phyloP scores from a whole-genome alignment of 2,888 invertebrate species.

The Lampropteryx suffumata region DNA sequence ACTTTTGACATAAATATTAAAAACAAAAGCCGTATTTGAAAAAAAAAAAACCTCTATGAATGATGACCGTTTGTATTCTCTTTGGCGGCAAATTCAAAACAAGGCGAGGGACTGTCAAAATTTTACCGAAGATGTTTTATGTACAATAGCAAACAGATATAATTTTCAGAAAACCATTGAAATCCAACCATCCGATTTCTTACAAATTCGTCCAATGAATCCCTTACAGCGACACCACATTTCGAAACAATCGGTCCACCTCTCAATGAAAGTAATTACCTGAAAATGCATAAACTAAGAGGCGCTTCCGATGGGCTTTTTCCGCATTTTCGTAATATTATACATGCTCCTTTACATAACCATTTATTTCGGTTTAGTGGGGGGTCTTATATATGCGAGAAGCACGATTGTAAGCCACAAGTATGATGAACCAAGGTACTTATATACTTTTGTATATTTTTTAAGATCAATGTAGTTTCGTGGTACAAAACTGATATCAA shows the following conservation, averaged over 20 bases:
- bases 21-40: no score
- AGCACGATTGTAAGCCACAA: slow-evolving; percentile 48
- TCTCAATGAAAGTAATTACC: slow-evolving; percentile 13
- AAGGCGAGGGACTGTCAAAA: no score
- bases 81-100: slow-evolving; percentile 11
- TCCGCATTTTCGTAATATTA: slow-evolving; percentile 56
- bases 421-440: slow-evolving; percentile 44
- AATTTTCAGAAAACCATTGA: no score
- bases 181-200: background rate
- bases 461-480: no score
- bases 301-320: slow-evolving; percentile 52
- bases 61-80: no score
- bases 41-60: no score
- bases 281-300: slow-evolving; percentile 30
- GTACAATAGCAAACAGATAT: slow-evolving; percentile 1
- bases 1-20: no score
- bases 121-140: no score
- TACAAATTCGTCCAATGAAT: slow-evolving; percentile 1
- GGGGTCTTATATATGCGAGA: slow-evolving; percentile 61
- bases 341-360: slow-evolving; percentile 62
- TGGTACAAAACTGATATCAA: no score
- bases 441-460: background rate
- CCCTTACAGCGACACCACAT: background rate
- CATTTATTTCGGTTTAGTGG: slow-evolving; percentile 62
- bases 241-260: background rate